A percentile compares a stretch with the other conserved stretches of the same genome.
Evolutionary conservation across 2,797 vertebrate genomes (phyloP).

Genomic region (Coregonus sp.): DNA sequence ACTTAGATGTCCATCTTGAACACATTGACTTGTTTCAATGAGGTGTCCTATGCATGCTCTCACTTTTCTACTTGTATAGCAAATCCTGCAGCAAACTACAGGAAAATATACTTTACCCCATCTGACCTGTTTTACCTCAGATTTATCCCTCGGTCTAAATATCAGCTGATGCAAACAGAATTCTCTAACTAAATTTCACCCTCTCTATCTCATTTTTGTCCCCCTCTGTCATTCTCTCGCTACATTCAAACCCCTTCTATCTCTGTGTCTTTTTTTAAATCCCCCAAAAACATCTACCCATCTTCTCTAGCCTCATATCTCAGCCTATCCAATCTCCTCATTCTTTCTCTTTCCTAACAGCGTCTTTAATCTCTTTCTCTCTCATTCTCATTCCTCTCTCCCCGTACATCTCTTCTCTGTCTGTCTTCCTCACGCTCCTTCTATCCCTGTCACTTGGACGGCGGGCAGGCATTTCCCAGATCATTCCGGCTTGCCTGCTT

Average conservation of each 20-base stretch:
- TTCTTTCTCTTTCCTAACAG: slow-evolving; percentile 15
- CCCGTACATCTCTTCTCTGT: slow-evolving; percentile 8
- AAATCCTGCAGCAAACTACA: background rate
- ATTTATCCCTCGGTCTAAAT: background rate
- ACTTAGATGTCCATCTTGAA: background rate
- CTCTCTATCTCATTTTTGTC: background rate
- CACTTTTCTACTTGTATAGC: background rate
- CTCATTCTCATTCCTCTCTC: slow-evolving; percentile 7
- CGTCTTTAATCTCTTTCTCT: background rate
- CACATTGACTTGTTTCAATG: background rate
- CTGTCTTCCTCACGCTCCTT: background rate
- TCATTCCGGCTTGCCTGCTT: slow-evolving; percentile 20
- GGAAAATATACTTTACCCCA: too few species aligned
- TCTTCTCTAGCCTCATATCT: slow-evolving; percentile 13
- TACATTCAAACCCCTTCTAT: background rate
- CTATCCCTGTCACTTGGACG: slow-evolving; percentile 3
- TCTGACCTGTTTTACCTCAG: background rate
- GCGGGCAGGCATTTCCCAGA: slow-evolving; percentile 23
- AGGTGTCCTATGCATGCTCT: background rate
- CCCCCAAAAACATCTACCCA: background rate
- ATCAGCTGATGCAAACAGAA: background rate
- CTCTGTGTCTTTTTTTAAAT: background rate
- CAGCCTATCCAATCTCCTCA: slow-evolving; percentile 20
- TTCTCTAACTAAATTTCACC: background rate
- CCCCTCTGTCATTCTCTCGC: background rate